phyloP scores from a whole-genome alignment of 2,797 vertebrate species.

The Ceyx erithaca region DNA sequence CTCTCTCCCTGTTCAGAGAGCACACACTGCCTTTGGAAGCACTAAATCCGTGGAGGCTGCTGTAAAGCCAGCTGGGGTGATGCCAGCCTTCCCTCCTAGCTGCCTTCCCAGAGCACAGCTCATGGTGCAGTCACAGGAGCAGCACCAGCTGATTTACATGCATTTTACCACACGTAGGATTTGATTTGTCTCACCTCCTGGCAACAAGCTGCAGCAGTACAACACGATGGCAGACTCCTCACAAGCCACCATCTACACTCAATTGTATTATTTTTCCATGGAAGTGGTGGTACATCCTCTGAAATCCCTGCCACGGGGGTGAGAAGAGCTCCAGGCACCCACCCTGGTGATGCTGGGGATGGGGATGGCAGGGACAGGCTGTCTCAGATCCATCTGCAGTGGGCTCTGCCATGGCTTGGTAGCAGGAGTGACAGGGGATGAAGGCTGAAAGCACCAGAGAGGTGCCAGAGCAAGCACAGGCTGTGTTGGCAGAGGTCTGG shows the following conservation, averaged over 20 bases:
- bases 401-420: neutral
- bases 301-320: neutral
- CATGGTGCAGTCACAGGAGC: neutral
- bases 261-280: neutral
- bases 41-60: neutral
- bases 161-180: neutral
- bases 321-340: neutral
- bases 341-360: neutral
- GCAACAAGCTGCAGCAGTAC: neutral
- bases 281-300: neutral
- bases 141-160: neutral
- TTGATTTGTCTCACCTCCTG: neutral
- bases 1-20: neutral
- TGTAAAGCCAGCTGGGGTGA: neutral
- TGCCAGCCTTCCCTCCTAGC: neutral
- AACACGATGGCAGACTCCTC: neutral
- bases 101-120: neutral
- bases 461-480: neutral
- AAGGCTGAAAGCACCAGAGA: neutral
- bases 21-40: neutral
- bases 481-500: accelerated
- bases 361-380: neutral
- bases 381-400: neutral
- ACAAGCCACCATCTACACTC: neutral
- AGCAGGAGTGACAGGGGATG: neutral